phyloP scores from a whole-genome alignment of 2,888 invertebrate species.

The Nysson spinosus region DNA sequence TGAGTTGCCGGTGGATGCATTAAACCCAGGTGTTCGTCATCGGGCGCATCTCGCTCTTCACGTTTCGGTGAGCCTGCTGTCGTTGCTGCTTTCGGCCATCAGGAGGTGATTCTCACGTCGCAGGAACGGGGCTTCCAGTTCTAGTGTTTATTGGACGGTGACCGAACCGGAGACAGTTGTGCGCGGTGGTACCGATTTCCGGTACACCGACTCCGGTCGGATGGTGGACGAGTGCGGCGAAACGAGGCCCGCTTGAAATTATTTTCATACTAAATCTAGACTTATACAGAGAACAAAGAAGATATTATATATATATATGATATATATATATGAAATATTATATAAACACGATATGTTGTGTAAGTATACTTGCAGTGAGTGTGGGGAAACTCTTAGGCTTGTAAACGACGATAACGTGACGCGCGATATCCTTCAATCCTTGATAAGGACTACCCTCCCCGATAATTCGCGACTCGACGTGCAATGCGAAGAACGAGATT shows the following conservation, averaged over 20 bases:
- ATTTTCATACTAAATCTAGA: slow-evolving; percentile 73
- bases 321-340: slow-evolving; percentile 39
- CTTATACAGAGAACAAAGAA: slow-evolving; percentile 52
- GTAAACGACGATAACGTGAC: slow-evolving; percentile 29
- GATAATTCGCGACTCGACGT: slow-evolving; percentile 1
- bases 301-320: slow-evolving; percentile 41
- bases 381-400: slow-evolving; percentile 49
- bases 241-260: slow-evolving; percentile 65
- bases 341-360: slow-evolving; percentile 50
- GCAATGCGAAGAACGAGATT: slow-evolving; percentile 5
- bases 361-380: slow-evolving; percentile 53
- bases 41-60: slow-evolving; percentile 57
- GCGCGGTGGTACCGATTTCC: slow-evolving; percentile 31
- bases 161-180: slow-evolving; percentile 41
- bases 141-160: slow-evolving; percentile 69
- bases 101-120: slow-evolving; percentile 72
- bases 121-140: slow-evolving; percentile 72
- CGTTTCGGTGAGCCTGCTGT: slow-evolving; percentile 64
- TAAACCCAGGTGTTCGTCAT: slow-evolving; percentile 52
- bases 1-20: slow-evolving; percentile 56
- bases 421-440: slow-evolving; percentile 13
- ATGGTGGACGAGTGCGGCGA: slow-evolving; percentile 54
- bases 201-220: slow-evolving; percentile 40
- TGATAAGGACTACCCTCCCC: too few relatives aligned
- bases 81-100: slow-evolving; percentile 62